Conservation (phyloP, 1,140 invertebrate species). For the Sweltsa coloradensis region DNA sequence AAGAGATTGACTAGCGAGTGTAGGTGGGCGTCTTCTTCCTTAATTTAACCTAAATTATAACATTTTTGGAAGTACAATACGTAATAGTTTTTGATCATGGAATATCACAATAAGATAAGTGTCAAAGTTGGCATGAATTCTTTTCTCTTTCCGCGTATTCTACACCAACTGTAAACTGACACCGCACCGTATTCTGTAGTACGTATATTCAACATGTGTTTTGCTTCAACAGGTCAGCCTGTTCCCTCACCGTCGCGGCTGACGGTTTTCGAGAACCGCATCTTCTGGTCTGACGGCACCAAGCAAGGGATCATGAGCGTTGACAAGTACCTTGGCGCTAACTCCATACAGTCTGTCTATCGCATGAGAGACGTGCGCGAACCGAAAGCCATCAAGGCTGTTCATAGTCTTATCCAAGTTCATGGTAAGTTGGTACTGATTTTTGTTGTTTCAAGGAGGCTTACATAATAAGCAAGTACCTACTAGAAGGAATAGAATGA, state of each 20-base stretch:
- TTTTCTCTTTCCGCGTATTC: slow-evolving; percentile 10
- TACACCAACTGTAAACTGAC: slow-evolving; percentile 22
- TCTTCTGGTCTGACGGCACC: slow-evolving; percentile 93
- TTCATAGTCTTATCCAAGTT: slow-evolving; percentile 67
- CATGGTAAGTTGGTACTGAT: slow-evolving; percentile 23
- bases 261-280: slow-evolving; percentile 77
- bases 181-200: no score
- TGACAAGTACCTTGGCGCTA: slow-evolving; percentile 72
- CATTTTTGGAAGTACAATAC: background rate
- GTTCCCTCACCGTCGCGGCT: slow-evolving; percentile 78
- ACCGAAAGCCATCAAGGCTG: slow-evolving; percentile 70
- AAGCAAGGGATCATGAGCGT: slow-evolving; percentile 89
- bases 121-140: no score
- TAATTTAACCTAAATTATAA: background rate
- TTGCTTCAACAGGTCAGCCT: slow-evolving; percentile 46
- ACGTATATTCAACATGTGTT: background rate
- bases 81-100: no score
- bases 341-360: slow-evolving; percentile 65
- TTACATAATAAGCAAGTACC: no score
- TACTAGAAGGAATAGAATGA: no score
- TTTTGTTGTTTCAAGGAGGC: background rate
- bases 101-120: no score
- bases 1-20: background rate
- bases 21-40: background rate
- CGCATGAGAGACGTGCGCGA: slow-evolving; percentile 67